Evolutionary conservation across 1,140 invertebrate genomes (phyloP).

Genomic region (Sesamia nonagrioides): DNA sequence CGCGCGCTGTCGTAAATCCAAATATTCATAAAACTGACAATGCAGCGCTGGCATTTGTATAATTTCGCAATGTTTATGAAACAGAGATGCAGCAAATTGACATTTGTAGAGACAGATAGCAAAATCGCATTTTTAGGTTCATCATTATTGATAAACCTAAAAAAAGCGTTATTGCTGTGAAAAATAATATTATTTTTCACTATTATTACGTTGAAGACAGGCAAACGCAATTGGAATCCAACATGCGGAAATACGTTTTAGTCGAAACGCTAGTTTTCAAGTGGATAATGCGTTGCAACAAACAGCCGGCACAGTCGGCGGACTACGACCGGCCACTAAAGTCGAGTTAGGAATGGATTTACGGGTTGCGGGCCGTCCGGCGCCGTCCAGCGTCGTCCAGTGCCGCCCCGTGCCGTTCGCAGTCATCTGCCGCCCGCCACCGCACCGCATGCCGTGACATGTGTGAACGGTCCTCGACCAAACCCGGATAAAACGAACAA

Average conservation of each 20-base stretch:
- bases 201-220: slow-evolving; percentile 12
- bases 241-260: slow-evolving; percentile 62
- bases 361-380: slow-evolving; percentile 58
- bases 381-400: slow-evolving; percentile 28
- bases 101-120: neutral
- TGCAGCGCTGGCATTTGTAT: slow-evolving; percentile 44
- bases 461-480: slow-evolving; percentile 61
- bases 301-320: slow-evolving; percentile 41
- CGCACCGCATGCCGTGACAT: slow-evolving; percentile 65
- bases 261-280: slow-evolving; percentile 64
- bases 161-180: too few relatives aligned
- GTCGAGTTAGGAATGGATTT: slow-evolving; percentile 85
- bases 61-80: slow-evolving; percentile 37
- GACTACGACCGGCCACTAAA: slow-evolving; percentile 77
- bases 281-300: slow-evolving; percentile 73
- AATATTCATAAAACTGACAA: slow-evolving; percentile 49
- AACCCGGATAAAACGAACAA: slow-evolving; percentile 77
- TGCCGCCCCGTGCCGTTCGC: slow-evolving; percentile 20
- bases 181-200: neutral
- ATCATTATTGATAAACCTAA: too few relatives aligned
- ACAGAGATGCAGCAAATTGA: slow-evolving; percentile 14
- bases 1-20: slow-evolving; percentile 29
- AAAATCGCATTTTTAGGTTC: neutral
- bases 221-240: slow-evolving; percentile 25
- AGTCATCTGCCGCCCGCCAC: slow-evolving; percentile 9